Evolutionary conservation across 1,140 invertebrate species (phyloP).

Genomic region (Drosophila leontia): DNA sequence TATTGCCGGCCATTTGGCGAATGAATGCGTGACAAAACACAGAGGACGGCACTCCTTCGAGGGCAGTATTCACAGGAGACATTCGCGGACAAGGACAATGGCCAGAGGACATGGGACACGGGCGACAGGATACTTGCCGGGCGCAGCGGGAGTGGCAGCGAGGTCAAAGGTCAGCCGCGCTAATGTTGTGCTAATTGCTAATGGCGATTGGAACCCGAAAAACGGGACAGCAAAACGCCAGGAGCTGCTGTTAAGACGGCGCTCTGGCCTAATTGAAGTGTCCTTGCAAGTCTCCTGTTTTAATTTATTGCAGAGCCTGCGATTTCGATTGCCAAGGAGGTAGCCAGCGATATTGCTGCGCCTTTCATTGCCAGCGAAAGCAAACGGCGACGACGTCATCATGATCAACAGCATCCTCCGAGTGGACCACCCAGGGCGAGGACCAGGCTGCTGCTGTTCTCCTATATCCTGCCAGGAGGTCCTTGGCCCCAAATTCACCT

Average conservation of each 20-base stretch:
- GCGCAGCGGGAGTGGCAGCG: conserved; percentile 72
- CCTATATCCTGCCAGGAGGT: conserved; percentile 57
- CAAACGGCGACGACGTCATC: conserved; percentile 7
- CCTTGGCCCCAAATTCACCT: conserved; percentile 44
- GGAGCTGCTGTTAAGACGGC: conserved; percentile 54
- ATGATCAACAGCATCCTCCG: conserved; percentile 22
- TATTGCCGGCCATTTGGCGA: conserved; percentile 74
- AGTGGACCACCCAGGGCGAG: conserved; percentile 58
- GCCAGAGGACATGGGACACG: conserved; percentile 33
- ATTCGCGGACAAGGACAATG: conserved; percentile 64
- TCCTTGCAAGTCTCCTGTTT: conserved; percentile 33
- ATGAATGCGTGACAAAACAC: conserved; percentile 78
- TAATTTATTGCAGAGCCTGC: conserved; percentile 52
- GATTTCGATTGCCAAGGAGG: conserved; percentile 21
- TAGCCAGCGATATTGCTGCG: conserved; percentile 11
- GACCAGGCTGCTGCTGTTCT: conserved; percentile 45
- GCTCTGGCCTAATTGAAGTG: conserved; percentile 75
- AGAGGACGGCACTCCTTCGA: conserved; percentile 37
- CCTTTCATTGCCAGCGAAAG: conserved; percentile 57
- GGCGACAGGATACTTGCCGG: conserved; percentile 9
- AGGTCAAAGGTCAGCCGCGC: conserved; percentile 78
- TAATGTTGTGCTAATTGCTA: conserved; percentile 83
- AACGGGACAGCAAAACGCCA: conserved; percentile 16
- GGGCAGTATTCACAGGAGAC: conserved; percentile 16
- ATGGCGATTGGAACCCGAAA: conserved; percentile 65